Conservation (phyloP, 2,888 invertebrate species). For the Hybos culiciformis region DNA sequence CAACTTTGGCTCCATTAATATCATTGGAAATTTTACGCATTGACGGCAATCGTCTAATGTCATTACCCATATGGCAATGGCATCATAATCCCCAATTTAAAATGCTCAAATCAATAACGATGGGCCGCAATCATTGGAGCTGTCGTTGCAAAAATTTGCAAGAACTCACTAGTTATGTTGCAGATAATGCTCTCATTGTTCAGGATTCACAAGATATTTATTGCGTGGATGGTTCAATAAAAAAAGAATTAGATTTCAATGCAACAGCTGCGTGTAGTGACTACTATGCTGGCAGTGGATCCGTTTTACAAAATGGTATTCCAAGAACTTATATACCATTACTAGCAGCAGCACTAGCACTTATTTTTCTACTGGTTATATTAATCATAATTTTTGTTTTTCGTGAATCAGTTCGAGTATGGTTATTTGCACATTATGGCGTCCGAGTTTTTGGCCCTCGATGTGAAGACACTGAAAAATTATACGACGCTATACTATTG, state of each 20-base stretch:
- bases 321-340: conserved; percentile 70
- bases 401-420: conserved; percentile 69
- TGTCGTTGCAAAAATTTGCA: conserved; percentile 84
- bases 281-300: conserved; percentile 63
- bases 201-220: conserved; percentile 67
- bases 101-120: conserved; percentile 34
- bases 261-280: conserved; percentile 70
- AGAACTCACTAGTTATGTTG: conserved; percentile 69
- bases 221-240: conserved; percentile 59
- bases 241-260: conserved; percentile 70
- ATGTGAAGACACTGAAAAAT: conserved; percentile 68
- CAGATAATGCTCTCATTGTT: conserved; percentile 68
- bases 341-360: conserved; percentile 64
- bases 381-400: conserved; percentile 70
- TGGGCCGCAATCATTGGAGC: conserved; percentile 78
- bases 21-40: conserved; percentile 69
- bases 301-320: conserved; percentile 67
- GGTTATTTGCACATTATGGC: conserved; percentile 78
- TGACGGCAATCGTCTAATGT: conserved; percentile 70
- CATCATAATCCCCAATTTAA: conserved; percentile 31
- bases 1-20: conserved; percentile 61
- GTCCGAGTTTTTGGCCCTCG: conserved; percentile 63
- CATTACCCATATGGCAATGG: conserved; percentile 67
- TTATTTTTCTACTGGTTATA: conserved; percentile 60
- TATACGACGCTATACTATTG: conserved; percentile 84